Evolutionary conservation across 1,140 invertebrate genomes (phyloP).

Genomic region (Aethina tumida): DNA sequence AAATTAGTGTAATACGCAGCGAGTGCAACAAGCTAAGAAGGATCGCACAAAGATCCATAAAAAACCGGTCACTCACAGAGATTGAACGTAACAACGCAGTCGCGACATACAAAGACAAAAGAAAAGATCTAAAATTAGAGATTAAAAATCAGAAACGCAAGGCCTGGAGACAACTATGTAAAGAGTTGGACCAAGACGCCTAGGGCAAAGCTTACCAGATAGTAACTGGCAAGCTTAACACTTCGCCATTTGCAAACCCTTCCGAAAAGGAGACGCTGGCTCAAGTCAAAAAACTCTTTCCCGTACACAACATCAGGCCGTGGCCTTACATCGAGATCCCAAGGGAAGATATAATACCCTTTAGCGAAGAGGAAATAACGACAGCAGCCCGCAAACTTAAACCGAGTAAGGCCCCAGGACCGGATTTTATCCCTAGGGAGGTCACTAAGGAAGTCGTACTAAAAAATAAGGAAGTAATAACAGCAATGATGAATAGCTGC

Average conservation of each 20-base stretch:
- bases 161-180: conserved; percentile 5
- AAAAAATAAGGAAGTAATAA: conserved; percentile 2
- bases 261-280: not conserved
- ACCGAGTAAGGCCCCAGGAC: conserved; percentile 15
- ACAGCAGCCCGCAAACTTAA: conserved; percentile 8
- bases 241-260: not conserved
- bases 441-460: conserved; percentile 4
- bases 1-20: too few relatives aligned
- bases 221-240: conserved; percentile 3
- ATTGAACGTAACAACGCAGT: too few relatives aligned
- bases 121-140: conserved; percentile 6
- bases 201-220: conserved; percentile 14
- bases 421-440: conserved; percentile 12
- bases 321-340: too few relatives aligned
- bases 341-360: conserved; percentile 1
- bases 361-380: conserved; percentile 11
- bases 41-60: not conserved
- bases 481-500: conserved; percentile 7
- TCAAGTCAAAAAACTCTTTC: too few relatives aligned
- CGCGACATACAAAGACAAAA: conserved; percentile 4
- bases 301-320: too few relatives aligned
- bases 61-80: too few relatives aligned
- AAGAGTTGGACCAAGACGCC: conserved; percentile 12
- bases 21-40: conserved; percentile 3
- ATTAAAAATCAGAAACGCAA: conserved; percentile 7